Base-by-base conservation (phyloP, 2,888 invertebrate genomes). In the Tryphoninae sp. region DNA sequence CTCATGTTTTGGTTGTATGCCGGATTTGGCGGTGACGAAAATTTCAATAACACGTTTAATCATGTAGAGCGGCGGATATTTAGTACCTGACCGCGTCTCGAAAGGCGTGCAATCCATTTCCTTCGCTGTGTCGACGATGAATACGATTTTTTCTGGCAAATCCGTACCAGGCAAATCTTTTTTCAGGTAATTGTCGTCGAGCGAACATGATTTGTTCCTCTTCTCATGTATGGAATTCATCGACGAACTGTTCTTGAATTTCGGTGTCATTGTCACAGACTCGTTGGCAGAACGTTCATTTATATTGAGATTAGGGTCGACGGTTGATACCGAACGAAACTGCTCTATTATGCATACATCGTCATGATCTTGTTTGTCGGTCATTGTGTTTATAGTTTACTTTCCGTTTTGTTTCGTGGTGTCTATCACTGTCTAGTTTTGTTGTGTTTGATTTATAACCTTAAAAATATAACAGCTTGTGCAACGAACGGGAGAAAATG, bases 121-220 rank as follows among this genome's bases (percentile, higher is more conserved):
- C 85, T 93, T 92, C 65, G 94, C 94, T 11, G 94, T 91, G 89
- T 96, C 95, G 79, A 95, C 90, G 80, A 95, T 94, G 72, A 95
- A 91, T 26, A 95, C 92, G 53, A 95, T 95, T 87, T 93, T 94
- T 88, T 95, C 95, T 0, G 94, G 94, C 6, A 94, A 92, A 90
- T 95, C 94, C 0, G 88, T 45, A 2, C 75, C 78, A 8, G 81
- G 83, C 9, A 80, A 22, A 53, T 77, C 59, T 6, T 69, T 40
- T 7, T n/a, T 22, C 16, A 40, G 16, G n/a, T 42, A 67, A 58
- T 42, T 74, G n/a, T 83, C 78, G 9, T 81, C 83, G 16, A 75
- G 13, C 13, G 68, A 7, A 16, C 3, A 59, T 1, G 49, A 55
- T 61, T 69, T 82, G 1, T 68, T 71, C n/a, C 42, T 81, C 13